phyloP scores from a whole-genome alignment of 2,888 invertebrate genomes.

The Volucella inflata region DNA sequence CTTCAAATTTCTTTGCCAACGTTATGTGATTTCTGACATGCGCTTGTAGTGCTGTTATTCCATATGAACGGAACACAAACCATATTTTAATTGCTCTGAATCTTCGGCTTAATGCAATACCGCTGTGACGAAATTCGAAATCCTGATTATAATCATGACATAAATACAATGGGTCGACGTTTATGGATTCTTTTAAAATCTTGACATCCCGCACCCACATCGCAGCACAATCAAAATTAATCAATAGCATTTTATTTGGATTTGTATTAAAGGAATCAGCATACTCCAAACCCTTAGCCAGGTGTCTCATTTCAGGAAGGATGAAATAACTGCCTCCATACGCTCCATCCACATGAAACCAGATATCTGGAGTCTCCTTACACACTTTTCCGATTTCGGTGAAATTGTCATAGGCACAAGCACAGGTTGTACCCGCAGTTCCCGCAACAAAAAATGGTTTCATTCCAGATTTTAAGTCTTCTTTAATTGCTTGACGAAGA shows the following conservation, averaged over 20 bases:
- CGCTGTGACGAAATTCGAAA: conserved; percentile 92
- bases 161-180: conserved; percentile 93
- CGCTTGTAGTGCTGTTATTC: conserved; percentile 90
- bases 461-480: conserved; percentile 89
- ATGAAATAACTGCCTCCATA: conserved; percentile 95
- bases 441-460: conserved; percentile 93
- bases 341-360: conserved; percentile 95
- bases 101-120: conserved; percentile 92
- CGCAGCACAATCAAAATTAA: conserved; percentile 93
- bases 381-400: conserved; percentile 91
- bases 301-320: conserved; percentile 90
- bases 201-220: conserved; percentile 92
- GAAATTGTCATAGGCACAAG: conserved; percentile 93
- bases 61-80: conserved; percentile 93
- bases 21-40: conserved; percentile 93
- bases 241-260: conserved; percentile 94
- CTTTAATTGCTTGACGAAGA: conserved; percentile 87
- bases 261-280: conserved; percentile 95
- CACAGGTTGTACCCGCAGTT: conserved; percentile 92
- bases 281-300: conserved; percentile 88
- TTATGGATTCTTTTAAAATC: conserved; percentile 91
- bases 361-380: conserved; percentile 86
- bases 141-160: conserved; percentile 91
- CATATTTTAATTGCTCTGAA: conserved; percentile 94
- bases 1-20: conserved; percentile 90